These are phyloP conservation scores for Sclerurus mexicanus DNA, from an alignment of 2,113 vertebrate species.

Conservation along the genomic window DNA sequence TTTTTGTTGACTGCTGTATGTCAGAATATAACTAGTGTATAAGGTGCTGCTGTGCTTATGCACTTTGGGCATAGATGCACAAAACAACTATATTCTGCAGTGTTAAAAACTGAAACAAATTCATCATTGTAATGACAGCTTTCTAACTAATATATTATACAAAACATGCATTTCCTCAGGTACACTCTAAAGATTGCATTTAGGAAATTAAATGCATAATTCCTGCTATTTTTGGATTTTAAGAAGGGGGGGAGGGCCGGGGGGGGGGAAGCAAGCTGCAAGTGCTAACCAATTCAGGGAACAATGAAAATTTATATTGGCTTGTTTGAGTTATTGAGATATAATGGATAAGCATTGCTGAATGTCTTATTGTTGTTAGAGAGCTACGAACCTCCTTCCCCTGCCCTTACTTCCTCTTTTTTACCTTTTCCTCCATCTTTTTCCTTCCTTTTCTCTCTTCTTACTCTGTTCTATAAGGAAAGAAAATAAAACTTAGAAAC, in stretches of 20 bases:
- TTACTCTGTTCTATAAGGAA: not conserved
- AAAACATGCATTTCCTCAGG: not conserved
- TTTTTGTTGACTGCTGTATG: constrained; percentile 21
- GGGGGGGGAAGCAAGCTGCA: not conserved
- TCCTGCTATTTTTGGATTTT: not conserved
- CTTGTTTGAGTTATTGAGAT: not conserved
- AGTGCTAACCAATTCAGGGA: not conserved
- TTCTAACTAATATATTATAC: not conserved
- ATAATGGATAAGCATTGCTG: not conserved
- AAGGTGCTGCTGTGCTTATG: not conserved
- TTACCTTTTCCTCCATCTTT: not conserved
- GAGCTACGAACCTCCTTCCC: fast-evolving
- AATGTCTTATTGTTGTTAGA: not conserved
- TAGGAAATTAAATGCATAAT: constrained; percentile 9
- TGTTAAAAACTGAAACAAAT: not conserved
- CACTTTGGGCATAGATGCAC: not conserved
- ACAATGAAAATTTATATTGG: not conserved
- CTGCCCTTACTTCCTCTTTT: not conserved
- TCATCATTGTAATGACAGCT: not conserved
- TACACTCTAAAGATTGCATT: not conserved
- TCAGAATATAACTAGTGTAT: constrained; percentile 18
- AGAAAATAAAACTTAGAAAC: not conserved
- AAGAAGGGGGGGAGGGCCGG: too few relatives aligned
- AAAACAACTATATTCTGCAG: not conserved
- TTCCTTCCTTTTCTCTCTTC: not conserved